These are phyloP conservation scores for Phyllotreta cruciferae DNA, from an alignment of 2,888 invertebrate species.

Conservation along the genomic window DNA sequence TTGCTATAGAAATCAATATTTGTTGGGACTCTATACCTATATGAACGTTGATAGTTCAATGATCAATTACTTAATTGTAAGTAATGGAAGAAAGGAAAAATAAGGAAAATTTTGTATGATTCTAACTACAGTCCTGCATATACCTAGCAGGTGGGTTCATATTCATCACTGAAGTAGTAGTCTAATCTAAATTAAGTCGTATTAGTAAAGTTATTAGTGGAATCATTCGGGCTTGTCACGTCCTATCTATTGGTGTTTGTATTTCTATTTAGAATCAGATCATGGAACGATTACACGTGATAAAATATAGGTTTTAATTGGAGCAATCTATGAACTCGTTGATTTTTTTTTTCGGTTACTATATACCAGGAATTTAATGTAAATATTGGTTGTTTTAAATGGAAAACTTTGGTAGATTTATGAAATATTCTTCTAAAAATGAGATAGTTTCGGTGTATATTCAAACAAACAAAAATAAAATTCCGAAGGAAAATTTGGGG, in stretches of 20 bases:
- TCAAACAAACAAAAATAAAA: conserved; percentile 24
- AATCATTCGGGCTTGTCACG: conserved; percentile 46
- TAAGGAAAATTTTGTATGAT: not conserved
- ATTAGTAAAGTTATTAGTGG: conserved; percentile 44
- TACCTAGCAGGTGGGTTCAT: conserved; percentile 40
- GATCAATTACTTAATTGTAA: not conserved
- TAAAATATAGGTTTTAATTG: conserved; percentile 17
- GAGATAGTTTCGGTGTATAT: conserved; percentile 6
- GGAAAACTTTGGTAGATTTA: not conserved
- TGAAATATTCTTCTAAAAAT: not conserved
- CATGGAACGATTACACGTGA: conserved; percentile 43
- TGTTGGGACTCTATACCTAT: not conserved
- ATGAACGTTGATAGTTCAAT: too few relatives aligned
- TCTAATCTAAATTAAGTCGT: conserved; percentile 49
- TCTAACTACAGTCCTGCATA: not conserved
- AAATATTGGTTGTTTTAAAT: not conserved
- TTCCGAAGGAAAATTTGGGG: conserved; percentile 12
- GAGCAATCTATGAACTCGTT: not conserved
- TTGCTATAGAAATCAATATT: too few relatives aligned
- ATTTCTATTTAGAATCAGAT: conserved; percentile 43
- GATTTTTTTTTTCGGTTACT: not conserved
- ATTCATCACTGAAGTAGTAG: conserved; percentile 44
- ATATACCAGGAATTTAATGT: not conserved
- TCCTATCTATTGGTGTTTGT: conserved; percentile 39
- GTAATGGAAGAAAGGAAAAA: not conserved